Evolutionary conservation across 2,888 invertebrate genomes (phyloP), one percentile per base, ranked within the genome.

Genomic region (Protodeltote pygarga): DNA sequence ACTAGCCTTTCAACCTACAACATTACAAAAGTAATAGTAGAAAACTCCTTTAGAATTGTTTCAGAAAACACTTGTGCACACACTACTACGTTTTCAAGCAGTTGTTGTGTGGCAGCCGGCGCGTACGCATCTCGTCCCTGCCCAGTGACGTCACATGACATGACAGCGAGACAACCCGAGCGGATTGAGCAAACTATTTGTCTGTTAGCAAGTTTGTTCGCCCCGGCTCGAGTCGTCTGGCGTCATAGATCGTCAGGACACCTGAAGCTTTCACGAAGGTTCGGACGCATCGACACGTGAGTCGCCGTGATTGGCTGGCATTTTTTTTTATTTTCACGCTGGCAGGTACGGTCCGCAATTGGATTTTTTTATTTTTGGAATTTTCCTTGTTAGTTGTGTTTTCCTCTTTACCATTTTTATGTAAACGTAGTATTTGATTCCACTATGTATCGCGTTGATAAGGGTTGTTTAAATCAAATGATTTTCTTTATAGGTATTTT

Each of bases 201-300:
- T 87, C 71, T 68, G 52, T 70, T 60, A 68, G 73, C 77, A 85
- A 92, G 92, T 92, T 92, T 92, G 92, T 92, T 92, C 92, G 92
- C 92, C 92, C 91, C 92, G 91, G 89, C 92, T 92, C 92, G 92
- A 87, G 92, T 92, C 88, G 90, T 75, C 73, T 76, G 66, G 76
- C 75, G 83, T 81, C 87, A 85, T 67, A 25, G 64, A 32, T 42
- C 73, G 25, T 35, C 72, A 32, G 29, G 40, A 28, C 21, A 8
- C 11, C 21, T 19, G 6, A 14, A 45, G 11, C 11, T 17, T 13
- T 21, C 27, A 21, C 8, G 19, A 10, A 14, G 14, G 9, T 3
- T 9, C 8, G 35, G 29, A 38, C 21, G 27, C 42, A 5, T 54
- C 32, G 55, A 71, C 78, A 73, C 75, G 79, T 76, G 73, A 71